Percentiles rank a stretch among this genome's conserved stretches.
Evolutionary conservation across 2,113 vertebrate genomes (phyloP).

Genomic region (Pachypanchax playfairii): DNA sequence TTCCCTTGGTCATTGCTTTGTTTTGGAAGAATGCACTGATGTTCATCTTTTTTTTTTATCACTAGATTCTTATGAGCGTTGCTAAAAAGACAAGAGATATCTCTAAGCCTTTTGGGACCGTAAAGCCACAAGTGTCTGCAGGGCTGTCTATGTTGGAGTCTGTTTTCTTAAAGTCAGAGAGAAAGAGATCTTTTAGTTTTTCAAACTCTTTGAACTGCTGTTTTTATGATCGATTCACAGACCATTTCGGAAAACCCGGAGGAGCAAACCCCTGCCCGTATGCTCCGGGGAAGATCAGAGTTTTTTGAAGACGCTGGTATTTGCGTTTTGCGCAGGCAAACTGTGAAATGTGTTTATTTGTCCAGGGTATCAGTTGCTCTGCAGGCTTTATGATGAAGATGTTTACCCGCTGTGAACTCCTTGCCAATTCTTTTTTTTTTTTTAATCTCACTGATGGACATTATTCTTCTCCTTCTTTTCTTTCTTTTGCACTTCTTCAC

Average conservation of each 20-base stretch:
- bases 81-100: slow-evolving; percentile 55
- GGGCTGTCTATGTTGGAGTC: slow-evolving; percentile 65
- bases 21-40: slow-evolving; percentile 34
- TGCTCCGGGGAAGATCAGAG: slow-evolving; percentile 59
- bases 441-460: slow-evolving; percentile 56
- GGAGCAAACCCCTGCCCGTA: slow-evolving; percentile 57
- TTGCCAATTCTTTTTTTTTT: slow-evolving; percentile 61
- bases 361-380: slow-evolving; percentile 66
- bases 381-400: slow-evolving; percentile 66
- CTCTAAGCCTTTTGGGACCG: slow-evolving; percentile 55
- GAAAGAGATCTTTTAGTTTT: slow-evolving; percentile 59
- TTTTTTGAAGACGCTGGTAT: slow-evolving; percentile 66
- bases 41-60: slow-evolving; percentile 57
- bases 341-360: slow-evolving; percentile 65
- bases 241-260: slow-evolving; percentile 60
- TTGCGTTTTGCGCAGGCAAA: slow-evolving; percentile 64
- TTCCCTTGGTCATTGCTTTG: slow-evolving; percentile 35
- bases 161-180: slow-evolving; percentile 61
- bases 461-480: slow-evolving; percentile 20
- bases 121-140: slow-evolving; percentile 68
- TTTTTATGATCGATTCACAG: slow-evolving; percentile 71
- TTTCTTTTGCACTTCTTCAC: slow-evolving; percentile 21
- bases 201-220: slow-evolving; percentile 69
- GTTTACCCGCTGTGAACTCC: slow-evolving; percentile 63
- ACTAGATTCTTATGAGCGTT: slow-evolving; percentile 35